Evolutionary conservation across 2,888 invertebrate species (phyloP), one percentile per base, ranked within the genome.

Genomic region (Melieria crassipennis): DNA sequence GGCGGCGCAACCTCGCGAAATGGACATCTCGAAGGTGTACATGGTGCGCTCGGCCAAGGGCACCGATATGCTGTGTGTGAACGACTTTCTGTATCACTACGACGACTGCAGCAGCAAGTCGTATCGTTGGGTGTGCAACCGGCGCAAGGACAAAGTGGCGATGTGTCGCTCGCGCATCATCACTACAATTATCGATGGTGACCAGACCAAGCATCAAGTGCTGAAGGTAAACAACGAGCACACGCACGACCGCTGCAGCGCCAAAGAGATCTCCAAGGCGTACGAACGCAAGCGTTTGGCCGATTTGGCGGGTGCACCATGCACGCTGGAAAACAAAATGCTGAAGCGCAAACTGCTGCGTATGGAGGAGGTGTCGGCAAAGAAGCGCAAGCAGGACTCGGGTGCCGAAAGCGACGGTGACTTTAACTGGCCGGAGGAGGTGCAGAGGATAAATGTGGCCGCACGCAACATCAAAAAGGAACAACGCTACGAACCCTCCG

Each of bases 31-130:
- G 50, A 80, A 80, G 65, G 78, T 83, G 50, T 78, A 79, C 73
- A 80, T 84, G 73, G 79, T 82, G 43, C 81, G 83, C 48, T 84
- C 83, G 43, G 83, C 82, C 45, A 84, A 84, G 69, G 83, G 82
- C 55, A 79, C 82, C n/a, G 84, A 84, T 69, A 83, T 84, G 83
- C 75, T 84, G 2, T 81, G 83, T 69, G 82, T 84, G 6, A 83
- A 83, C 61, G 80, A 80, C 57, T 84, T 75, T 70, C 78, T 84
- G 3, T 84, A 80, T 75, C 83, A 84, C 72, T 84, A 81, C 58
- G 82, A 84, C 61, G 82, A 84, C 61, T 80, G 81, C 9, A 81
- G 80, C 11, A 78, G 78, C 47, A 82, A 79, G 52, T 78, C 83
- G 9, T 84, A 81, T 67, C 81, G 83, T 3, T 84, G 83, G 83